Percentiles rank a stretch among this genome's conserved stretches.
These are phyloP conservation scores for Thaumetopoea pityocampa DNA, from an alignment of 1,140 invertebrate species.

Conservation along the genomic window DNA sequence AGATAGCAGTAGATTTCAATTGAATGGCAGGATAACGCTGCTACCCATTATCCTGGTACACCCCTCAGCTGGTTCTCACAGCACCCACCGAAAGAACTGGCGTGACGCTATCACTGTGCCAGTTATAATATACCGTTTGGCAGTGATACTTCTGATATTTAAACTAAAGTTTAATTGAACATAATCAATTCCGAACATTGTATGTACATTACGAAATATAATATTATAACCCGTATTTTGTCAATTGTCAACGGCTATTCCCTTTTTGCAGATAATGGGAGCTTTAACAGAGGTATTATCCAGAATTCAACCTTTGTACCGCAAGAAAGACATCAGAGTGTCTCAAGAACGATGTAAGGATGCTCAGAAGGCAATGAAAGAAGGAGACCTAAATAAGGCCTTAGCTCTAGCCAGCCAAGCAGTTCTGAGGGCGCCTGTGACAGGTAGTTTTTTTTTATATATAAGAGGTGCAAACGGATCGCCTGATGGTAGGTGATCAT, in stretches of 20 bases:
- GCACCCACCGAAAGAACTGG: no score
- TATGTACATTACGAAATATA: not conserved
- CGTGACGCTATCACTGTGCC: no score
- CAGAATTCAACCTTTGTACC: slow-evolving; percentile 75
- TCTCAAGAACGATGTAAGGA: slow-evolving; percentile 69
- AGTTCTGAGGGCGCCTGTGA: slow-evolving; percentile 78
- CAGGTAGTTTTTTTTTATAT: slow-evolving; percentile 42
- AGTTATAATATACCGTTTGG: no score
- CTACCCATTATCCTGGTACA: no score
- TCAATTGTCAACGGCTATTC: not conserved
- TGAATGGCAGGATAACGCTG: no score
- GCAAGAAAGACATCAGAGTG: slow-evolving; percentile 75
- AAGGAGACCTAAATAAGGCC: slow-evolving; percentile 74
- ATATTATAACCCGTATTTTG: not conserved
- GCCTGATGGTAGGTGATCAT: not conserved
- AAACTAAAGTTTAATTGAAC: no score
- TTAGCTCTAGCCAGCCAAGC: slow-evolving; percentile 79
- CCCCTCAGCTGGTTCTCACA: no score
- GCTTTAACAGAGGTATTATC: slow-evolving; percentile 72
- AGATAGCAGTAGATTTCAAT: no score
- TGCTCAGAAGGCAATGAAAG: slow-evolving; percentile 63
- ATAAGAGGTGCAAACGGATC: not conserved
- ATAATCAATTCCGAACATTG: no score
- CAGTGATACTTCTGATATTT: no score
- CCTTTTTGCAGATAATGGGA: slow-evolving; percentile 64